phyloP scores from a whole-genome alignment of 1,140 invertebrate genomes.

The Tetramorium simillimum region DNA sequence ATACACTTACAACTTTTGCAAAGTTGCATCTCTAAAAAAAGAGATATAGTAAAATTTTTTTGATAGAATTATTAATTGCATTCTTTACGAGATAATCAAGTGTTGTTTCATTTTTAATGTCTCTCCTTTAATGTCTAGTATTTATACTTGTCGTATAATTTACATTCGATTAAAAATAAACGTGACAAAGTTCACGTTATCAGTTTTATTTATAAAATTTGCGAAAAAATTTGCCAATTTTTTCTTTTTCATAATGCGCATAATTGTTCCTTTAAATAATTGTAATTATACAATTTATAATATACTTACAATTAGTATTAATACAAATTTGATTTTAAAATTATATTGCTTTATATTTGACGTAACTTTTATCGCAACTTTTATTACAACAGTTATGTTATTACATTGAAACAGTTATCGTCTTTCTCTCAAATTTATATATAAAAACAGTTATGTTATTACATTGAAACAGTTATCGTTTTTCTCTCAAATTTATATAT shows the following conservation, averaged over 20 bases:
- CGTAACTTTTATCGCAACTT: not conserved
- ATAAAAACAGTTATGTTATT: not conserved
- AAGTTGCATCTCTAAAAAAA: constrained; percentile 26
- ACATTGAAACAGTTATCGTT: not conserved
- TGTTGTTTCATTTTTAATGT: not conserved
- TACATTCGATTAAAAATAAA: not conserved
- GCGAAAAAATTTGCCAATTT: not conserved
- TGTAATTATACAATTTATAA: too few species aligned
- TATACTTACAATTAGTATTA: too few species aligned
- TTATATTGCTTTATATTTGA: not conserved
- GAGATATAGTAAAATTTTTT: constrained; percentile 42
- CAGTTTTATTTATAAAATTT: not conserved
- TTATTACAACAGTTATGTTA: not conserved
- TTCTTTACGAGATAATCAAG: constrained; percentile 17
- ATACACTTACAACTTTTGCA: not conserved
- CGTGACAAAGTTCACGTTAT: not conserved
- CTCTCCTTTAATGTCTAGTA: not conserved
- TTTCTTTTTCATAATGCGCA: not conserved
- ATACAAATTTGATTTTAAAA: constrained; percentile 2
- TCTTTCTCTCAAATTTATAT: not conserved
- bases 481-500: not conserved
- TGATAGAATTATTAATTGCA: constrained; percentile 58
- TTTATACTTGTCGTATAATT: not conserved
- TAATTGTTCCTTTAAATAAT: too few species aligned
- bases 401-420: not conserved